A percentile compares a stretch with the other conserved stretches of the same genome.
phyloP scores from a whole-genome alignment of 2,888 invertebrate species.

The Pristionchus exspectatus region DNA sequence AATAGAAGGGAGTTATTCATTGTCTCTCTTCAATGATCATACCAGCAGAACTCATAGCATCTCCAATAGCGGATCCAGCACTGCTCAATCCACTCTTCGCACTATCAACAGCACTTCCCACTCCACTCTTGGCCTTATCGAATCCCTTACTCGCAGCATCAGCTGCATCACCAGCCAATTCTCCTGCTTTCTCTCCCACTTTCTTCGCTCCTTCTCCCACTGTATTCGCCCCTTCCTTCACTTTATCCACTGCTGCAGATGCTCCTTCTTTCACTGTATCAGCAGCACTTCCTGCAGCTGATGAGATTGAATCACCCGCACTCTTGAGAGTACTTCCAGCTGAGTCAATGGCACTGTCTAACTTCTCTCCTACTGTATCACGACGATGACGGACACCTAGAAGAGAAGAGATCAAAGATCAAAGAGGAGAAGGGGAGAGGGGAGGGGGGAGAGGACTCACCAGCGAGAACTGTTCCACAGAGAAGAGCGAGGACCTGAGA shows the following conservation, averaged over 20 bases:
- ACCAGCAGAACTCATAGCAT: conserved; percentile 9
- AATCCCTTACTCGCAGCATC: background rate
- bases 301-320: background rate
- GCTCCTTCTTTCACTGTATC: conserved; percentile 22
- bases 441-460: background rate
- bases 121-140: conserved; percentile 19
- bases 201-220: background rate
- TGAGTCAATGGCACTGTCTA: background rate
- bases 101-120: conserved; percentile 18
- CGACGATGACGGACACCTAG: conserved; percentile 14
- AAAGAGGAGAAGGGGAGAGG: background rate
- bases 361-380: conserved; percentile 1
- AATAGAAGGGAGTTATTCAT: background rate
- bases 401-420: background rate
- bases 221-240: background rate
- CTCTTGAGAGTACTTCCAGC: background rate
- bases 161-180: background rate
- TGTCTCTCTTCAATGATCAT: background rate
- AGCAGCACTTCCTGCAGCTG: background rate
- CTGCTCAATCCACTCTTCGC: conserved; percentile 1
- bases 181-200: background rate
- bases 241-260: background rate
- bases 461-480: background rate
- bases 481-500: conserved; percentile 14
- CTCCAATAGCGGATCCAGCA: conserved; percentile 18